A percentile compares a stretch with the other conserved stretches of the same genome.
Evolutionary conservation across 2,888 invertebrate species (phyloP).

Genomic region (Limnephilus marmoratus): DNA sequence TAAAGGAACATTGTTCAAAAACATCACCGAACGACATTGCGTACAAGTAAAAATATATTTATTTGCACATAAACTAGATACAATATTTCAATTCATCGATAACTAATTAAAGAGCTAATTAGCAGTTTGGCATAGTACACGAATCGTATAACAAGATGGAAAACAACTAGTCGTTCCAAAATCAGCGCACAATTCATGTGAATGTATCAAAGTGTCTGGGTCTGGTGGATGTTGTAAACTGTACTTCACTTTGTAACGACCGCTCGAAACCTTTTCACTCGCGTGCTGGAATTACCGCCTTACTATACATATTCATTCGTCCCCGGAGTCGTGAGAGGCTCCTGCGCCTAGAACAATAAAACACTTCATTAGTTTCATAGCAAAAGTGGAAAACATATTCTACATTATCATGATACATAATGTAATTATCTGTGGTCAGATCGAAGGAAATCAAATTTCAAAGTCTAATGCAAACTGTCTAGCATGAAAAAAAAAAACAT

Average conservation of each 20-base stretch:
- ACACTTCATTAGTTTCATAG: constrained; percentile 61
- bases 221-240: constrained; percentile 5
- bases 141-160: neutral
- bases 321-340: constrained; percentile 88
- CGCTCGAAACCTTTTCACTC: constrained; percentile 47
- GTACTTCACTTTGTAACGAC: constrained; percentile 29
- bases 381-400: neutral
- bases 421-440: neutral
- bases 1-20: constrained; percentile 39
- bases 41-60: constrained; percentile 36
- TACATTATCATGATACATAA: neutral
- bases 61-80: constrained; percentile 24
- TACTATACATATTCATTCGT: constrained; percentile 88
- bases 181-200: constrained; percentile 9
- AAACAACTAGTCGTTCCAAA: constrained; percentile 6
- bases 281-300: constrained; percentile 55
- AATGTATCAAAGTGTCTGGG: constrained; percentile 22
- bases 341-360: constrained; percentile 84
- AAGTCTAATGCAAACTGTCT: neutral
- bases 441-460: too few species aligned
- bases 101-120: constrained; percentile 14
- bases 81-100: constrained; percentile 10
- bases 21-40: constrained; percentile 29
- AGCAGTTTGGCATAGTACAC: constrained; percentile 6
- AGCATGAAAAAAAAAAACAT: constrained; percentile 33